Percentiles rank a stretch among this genome's conserved stretches.
phyloP scores from a whole-genome alignment of 2,113 vertebrate genomes.

The Epinephelus lanceolatus region DNA sequence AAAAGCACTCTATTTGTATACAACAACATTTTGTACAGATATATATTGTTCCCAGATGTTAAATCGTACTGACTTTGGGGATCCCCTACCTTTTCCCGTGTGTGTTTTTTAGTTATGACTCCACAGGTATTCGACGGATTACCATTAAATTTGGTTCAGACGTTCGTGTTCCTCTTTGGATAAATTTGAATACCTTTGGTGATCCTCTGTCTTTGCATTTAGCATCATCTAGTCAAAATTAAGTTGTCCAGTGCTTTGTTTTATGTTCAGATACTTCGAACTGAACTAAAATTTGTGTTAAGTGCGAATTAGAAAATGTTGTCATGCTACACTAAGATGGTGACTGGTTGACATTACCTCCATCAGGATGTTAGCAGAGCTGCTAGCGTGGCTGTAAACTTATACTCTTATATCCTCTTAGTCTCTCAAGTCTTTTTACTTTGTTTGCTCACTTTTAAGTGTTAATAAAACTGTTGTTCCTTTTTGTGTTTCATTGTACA shows the following conservation, averaged over 20 bases:
- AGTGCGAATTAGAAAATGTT: neutral
- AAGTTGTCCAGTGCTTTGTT: neutral
- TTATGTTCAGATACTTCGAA: neutral
- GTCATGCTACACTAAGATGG: neutral
- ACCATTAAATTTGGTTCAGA: neutral
- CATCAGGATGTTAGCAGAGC: neutral
- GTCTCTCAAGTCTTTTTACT: neutral
- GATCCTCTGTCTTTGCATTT: neutral
- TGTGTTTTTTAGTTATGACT: too few relatives aligned
- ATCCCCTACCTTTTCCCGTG: too few relatives aligned
- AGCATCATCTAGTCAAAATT: too few relatives aligned
- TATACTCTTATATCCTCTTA: neutral
- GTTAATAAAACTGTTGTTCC: neutral
- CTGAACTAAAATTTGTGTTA: neutral
- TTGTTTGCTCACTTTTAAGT: neutral
- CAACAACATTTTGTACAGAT: too few relatives aligned
- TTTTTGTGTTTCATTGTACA: slow-evolving; percentile 54
- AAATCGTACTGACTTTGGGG: too few relatives aligned
- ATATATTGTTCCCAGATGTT: too few relatives aligned
- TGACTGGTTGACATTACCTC: neutral
- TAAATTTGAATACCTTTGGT: neutral
- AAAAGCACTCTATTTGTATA: too few relatives aligned
- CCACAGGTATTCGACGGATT: neutral
- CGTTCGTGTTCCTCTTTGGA: neutral
- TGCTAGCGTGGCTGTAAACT: too few relatives aligned